Percentiles rank a stretch among this genome's conserved stretches.
Evolutionary conservation across 35 echinoderm and acorn worm genomes (phyloP).

Genomic region (Strongylocentrotus purpuratus): DNA sequence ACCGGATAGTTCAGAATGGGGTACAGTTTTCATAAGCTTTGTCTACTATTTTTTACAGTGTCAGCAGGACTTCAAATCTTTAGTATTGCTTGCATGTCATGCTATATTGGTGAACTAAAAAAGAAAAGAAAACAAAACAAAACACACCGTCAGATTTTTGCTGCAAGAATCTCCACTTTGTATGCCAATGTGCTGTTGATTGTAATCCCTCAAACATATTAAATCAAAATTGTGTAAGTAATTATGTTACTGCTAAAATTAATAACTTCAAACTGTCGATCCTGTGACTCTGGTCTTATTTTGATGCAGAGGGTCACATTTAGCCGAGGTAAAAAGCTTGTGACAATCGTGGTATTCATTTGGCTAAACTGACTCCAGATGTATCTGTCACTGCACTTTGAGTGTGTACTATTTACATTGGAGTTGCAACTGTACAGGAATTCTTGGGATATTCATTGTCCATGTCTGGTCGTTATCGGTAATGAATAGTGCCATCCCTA

Average conservation of each 20-base stretch:
- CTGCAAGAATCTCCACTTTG: no score
- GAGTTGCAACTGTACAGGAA: neutral
- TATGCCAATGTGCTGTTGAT: no score
- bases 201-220: no score
- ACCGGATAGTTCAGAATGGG: no score
- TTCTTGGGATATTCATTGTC: neutral
- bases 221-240: neutral
- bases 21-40: no score
- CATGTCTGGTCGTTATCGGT: neutral
- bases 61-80: no score
- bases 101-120: no score
- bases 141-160: no score
- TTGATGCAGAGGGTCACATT: neutral
- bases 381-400: neutral
- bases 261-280: neutral
- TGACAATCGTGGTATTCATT: neutral
- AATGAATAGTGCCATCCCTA: neutral
- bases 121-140: no score
- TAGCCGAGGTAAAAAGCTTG: neutral
- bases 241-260: neutral
- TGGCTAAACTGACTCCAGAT: neutral
- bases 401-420: neutral
- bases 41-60: no score
- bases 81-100: no score
- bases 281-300: neutral